Evolutionary conservation across 2,113 vertebrate genomes (phyloP).

Genomic region (Albula glossodonta): DNA sequence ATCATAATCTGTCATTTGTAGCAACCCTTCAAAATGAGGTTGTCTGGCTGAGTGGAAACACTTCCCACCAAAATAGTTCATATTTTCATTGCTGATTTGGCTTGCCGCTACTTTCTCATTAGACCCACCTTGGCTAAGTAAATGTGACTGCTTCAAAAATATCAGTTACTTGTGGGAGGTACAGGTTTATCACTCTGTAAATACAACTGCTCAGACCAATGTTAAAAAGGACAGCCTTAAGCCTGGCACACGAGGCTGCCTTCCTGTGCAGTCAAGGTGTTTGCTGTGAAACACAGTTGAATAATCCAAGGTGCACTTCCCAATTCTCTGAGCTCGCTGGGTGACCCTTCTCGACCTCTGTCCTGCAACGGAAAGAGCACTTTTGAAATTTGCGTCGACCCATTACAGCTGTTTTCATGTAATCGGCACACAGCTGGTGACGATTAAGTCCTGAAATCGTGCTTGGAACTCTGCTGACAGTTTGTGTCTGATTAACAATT

Average conservation of each 20-base stretch:
- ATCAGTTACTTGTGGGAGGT: too few species aligned
- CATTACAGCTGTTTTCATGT: conserved; percentile 54
- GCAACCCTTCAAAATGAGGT: too few species aligned
- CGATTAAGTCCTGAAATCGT: conserved; percentile 56
- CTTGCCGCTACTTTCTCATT: too few species aligned
- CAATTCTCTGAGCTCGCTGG: conserved; percentile 31
- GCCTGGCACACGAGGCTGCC: neutral
- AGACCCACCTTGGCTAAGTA: too few species aligned
- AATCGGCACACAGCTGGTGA: conserved; percentile 60
- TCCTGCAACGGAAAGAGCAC: conserved; percentile 42
- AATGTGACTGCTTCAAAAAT: too few species aligned
- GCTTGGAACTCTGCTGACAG: conserved; percentile 49
- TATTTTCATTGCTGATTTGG: too few species aligned
- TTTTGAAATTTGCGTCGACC: conserved; percentile 47
- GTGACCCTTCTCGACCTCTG: conserved; percentile 55
- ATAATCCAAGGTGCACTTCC: conserved; percentile 7
- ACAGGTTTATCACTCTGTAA: too few species aligned
- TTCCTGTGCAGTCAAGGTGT: neutral
- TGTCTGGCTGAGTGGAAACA: too few species aligned
- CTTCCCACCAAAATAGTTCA: too few species aligned
- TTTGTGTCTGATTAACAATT: conserved; percentile 71
- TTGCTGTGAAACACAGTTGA: neutral
- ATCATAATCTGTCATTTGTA: too few species aligned
- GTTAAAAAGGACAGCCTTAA: neutral
- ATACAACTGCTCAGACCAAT: too few species aligned